These are phyloP conservation scores for Martes flavigula DNA, from an alignment of 2,797 vertebrate genomes.

Conservation along the genomic window DNA sequence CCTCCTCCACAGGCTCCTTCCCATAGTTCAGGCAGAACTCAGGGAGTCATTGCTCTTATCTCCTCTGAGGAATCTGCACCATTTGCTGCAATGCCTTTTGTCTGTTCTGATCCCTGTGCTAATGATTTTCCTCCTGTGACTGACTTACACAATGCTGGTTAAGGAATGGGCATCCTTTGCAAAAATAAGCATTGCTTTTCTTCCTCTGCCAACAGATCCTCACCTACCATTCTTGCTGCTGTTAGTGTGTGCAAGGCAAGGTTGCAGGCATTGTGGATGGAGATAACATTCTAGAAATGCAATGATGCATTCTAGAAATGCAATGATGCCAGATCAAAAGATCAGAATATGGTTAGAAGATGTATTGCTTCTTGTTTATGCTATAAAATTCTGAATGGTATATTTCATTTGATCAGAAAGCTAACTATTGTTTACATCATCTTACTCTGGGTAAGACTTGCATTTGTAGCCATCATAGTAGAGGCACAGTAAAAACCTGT, in stretches of 20 bases:
- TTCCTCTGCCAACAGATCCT: background rate
- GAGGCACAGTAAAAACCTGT: background rate
- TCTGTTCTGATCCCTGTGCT: background rate
- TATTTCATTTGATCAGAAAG: background rate
- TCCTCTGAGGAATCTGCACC: background rate
- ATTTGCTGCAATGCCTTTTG: background rate
- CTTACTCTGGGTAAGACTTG: background rate
- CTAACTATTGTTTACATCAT: background rate
- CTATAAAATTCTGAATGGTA: background rate
- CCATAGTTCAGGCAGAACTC: background rate
- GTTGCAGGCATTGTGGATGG: background rate
- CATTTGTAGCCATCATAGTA: background rate
- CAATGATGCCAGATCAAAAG: background rate
- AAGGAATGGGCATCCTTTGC: background rate
- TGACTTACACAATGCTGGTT: background rate
- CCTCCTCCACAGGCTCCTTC: background rate
- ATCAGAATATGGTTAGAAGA: background rate
- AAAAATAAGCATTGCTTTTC: background rate
- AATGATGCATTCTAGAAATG: background rate
- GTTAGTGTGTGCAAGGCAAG: background rate
- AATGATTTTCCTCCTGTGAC: background rate
- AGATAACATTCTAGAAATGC: background rate
- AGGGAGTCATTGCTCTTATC: background rate
- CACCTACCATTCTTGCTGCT: background rate
- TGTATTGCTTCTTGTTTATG: background rate